Percentiles rank a stretch among this genome's conserved stretches.
Evolutionary conservation across 1,140 invertebrate genomes (phyloP).

Genomic region (Apolygus lucorum): DNA sequence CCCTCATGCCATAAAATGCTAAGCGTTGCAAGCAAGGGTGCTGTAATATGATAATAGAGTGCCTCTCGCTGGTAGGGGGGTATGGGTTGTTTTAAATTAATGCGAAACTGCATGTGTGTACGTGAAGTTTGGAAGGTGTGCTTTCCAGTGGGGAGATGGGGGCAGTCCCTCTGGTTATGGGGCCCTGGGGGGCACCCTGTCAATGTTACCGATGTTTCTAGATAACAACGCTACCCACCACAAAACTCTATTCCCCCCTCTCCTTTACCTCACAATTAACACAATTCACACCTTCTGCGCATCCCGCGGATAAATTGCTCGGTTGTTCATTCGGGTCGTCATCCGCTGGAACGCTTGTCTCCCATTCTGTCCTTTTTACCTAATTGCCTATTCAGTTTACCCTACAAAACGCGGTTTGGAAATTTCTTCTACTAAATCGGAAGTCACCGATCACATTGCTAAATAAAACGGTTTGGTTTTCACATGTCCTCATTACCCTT

Average conservation of each 20-base stretch:
- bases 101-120: too few species aligned
- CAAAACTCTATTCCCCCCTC: not conserved
- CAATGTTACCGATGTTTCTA: not conserved
- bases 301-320: not conserved
- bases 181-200: not conserved
- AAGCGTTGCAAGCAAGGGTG: not conserved
- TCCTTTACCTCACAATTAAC: not conserved
- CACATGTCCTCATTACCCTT: too few species aligned
- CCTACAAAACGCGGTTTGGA: too few species aligned
- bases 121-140: too few species aligned
- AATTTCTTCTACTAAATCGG: too few species aligned
- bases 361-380: too few species aligned
- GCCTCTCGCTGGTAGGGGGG: not conserved
- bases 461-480: too few species aligned
- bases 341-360: too few species aligned
- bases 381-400: too few species aligned
- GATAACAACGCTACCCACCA: not conserved
- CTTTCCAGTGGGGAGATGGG: not conserved
- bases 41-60: not conserved
- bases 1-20: not conserved
- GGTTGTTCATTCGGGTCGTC: too few species aligned
- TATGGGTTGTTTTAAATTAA: not conserved
- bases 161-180: not conserved
- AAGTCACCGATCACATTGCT: too few species aligned
- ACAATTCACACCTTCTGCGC: not conserved